Evolutionary conservation across 2,797 vertebrate genomes (phyloP).

Genomic region (Smutsia temminckii): DNA sequence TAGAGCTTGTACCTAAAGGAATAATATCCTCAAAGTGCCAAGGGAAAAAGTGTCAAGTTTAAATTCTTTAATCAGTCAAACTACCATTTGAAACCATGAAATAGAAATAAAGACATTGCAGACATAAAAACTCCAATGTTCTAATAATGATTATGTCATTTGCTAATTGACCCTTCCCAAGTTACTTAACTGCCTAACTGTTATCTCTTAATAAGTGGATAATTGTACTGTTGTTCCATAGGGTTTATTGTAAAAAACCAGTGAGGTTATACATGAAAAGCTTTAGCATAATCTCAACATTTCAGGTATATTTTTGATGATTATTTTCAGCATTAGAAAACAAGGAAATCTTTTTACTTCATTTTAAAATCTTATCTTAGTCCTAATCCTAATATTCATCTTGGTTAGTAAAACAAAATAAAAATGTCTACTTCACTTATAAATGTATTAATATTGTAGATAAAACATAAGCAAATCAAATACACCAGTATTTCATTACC

Average conservation of each 20-base stretch:
- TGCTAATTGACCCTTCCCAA: conserved; percentile 40
- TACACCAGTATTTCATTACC: conserved; percentile 9
- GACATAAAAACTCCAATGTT: neutral
- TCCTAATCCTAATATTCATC: conserved; percentile 25
- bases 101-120: neutral
- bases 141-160: neutral
- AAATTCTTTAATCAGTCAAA: conserved; percentile 35
- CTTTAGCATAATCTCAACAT: neutral
- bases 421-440: conserved; percentile 53
- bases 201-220: conserved; percentile 38
- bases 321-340: conserved; percentile 43
- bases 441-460: conserved; percentile 20
- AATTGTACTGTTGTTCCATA: conserved; percentile 28
- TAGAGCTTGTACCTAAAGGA: neutral
- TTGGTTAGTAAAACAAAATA: conserved; percentile 46
- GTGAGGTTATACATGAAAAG: neutral
- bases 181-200: conserved; percentile 22
- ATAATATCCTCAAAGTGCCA: neutral
- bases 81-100: neutral
- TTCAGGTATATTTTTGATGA: neutral
- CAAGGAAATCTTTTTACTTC: neutral
- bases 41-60: neutral
- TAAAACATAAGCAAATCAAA: conserved; percentile 59
- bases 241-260: neutral
- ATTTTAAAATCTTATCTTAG: conserved; percentile 42